These are phyloP conservation scores for Tanypteryx hageni DNA, from an alignment of 2,888 invertebrate species.

Conservation along the genomic window DNA sequence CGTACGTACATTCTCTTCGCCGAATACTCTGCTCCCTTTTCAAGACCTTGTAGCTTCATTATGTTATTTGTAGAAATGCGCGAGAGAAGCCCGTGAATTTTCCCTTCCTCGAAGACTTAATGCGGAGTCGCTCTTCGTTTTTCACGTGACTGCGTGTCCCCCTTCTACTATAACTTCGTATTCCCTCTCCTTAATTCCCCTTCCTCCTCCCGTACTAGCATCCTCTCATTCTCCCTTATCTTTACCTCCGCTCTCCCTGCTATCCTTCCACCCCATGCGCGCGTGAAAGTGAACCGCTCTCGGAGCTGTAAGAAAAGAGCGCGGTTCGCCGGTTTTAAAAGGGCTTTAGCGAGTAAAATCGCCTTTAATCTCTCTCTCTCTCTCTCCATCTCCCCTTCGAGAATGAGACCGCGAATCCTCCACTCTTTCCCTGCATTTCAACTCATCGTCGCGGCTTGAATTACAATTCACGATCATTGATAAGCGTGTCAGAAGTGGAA, in stretches of 20 bases:
- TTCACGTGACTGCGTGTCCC: conserved; percentile 6
- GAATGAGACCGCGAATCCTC: not conserved
- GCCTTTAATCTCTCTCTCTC: not conserved
- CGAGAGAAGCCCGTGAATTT: not conserved
- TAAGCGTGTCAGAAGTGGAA: not conserved
- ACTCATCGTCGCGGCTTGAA: conserved; percentile 12
- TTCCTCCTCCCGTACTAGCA: not conserved
- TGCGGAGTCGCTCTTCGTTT: not conserved
- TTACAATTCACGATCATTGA: conserved; percentile 9
- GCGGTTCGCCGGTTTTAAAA: not conserved
- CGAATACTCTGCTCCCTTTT: too few relatives aligned
- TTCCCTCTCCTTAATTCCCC: not conserved
- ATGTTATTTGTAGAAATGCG: not conserved
- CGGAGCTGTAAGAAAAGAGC: not conserved
- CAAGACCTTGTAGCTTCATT: too few relatives aligned
- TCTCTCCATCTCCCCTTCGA: not conserved
- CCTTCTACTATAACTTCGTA: not conserved
- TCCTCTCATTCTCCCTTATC: not conserved
- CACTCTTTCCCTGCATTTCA: not conserved
- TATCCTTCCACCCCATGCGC: not conserved
- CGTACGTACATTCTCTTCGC: too few relatives aligned
- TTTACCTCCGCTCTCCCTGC: not conserved
- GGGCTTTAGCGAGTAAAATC: not conserved
- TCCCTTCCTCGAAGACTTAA: not conserved
- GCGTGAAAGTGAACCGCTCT: not conserved